Conservation (phyloP, 1,140 invertebrate species). For the Monochamus saltuarius region DNA sequence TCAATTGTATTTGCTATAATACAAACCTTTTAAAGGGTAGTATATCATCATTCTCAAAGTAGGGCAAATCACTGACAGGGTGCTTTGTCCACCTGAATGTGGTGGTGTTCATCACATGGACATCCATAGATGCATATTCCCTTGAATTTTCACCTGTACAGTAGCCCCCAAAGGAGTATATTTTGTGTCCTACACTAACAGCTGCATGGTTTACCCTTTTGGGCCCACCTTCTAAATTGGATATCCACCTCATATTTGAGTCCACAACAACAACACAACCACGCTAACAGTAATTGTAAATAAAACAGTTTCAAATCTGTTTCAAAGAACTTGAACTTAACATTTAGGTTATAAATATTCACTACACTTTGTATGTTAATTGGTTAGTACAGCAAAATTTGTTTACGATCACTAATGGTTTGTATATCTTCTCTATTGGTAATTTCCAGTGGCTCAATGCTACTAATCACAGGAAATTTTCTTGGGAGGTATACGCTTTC, state of each 20-base stretch:
- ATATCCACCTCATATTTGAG: slow-evolving; percentile 70
- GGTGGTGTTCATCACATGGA: slow-evolving; percentile 82
- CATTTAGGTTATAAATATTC: too few species aligned
- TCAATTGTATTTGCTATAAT: background rate
- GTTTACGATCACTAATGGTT: too few species aligned
- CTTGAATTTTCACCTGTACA: slow-evolving; percentile 78
- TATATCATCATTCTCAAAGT: slow-evolving; percentile 51
- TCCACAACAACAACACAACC: too few species aligned
- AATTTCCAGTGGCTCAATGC: too few species aligned
- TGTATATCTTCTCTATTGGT: too few species aligned
- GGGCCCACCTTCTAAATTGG: slow-evolving; percentile 78
- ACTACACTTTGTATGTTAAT: too few species aligned
- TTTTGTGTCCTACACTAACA: slow-evolving; percentile 75
- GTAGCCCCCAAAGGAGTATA: slow-evolving; percentile 91
- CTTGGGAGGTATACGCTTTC: too few species aligned
- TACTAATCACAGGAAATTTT: too few species aligned
- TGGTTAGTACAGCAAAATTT: too few species aligned
- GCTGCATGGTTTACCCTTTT: slow-evolving; percentile 86
- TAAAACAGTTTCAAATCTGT: too few species aligned
- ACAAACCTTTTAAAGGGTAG: slow-evolving; percentile 44
- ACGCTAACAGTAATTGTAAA: too few species aligned
- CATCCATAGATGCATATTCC: slow-evolving; percentile 74
- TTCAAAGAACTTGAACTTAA: too few species aligned
- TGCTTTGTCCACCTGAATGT: slow-evolving; percentile 61
- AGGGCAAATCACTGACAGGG: slow-evolving; percentile 51